Evolutionary conservation across 2,888 invertebrate species (phyloP), one percentile per base, ranked within the genome.

Genomic region (Diploptera punctata): DNA sequence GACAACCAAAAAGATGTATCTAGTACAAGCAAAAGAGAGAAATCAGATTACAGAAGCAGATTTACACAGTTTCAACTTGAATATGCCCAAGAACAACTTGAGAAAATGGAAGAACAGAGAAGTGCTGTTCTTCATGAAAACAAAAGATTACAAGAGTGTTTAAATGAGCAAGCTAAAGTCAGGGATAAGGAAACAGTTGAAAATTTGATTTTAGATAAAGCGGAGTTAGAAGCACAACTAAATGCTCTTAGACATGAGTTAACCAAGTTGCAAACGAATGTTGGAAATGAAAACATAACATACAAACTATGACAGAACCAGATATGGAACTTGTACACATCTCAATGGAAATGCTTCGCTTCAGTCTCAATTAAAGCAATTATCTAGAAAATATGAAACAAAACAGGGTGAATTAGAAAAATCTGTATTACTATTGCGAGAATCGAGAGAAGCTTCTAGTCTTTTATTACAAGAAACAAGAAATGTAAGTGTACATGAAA

Each of bases 141-240:
- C 26, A 61, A 70, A 16, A 67, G 60, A 24, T 2, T 57, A n/a
- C 29, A 57, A n/a, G n/a, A 57, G 29, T 3, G 4, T 57, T 29
- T n/a, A n/a, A 16, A 57, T 29, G 52, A 57, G n/a, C 21, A 29
- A 4, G 5, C 16, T 3, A 26, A n/a, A 52, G 24, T 21, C 52
- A 13, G 24, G 13, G 24, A 24, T 13, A 68, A 24, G 24, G 52
- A n/a, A 7, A 21, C 19, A 10, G 18, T 72, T 4, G 68, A 72
- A 16, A 43, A 49, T 1, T 31, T 73, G 26, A 47, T 60, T 13
- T 26, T 21, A 54, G 72, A 72, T 60, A 71, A 73, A n/a, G 57
- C 19, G 31, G 68, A 52, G 16, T 67, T 73, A 29, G 29, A 60
- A 19, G 1, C 7, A 57, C 38, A 57, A 21, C 38, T 68, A 43